Evolutionary conservation across 2,113 vertebrate species (phyloP), one percentile per base, ranked within the genome.

Genomic region (Poecilia latipinna): DNA sequence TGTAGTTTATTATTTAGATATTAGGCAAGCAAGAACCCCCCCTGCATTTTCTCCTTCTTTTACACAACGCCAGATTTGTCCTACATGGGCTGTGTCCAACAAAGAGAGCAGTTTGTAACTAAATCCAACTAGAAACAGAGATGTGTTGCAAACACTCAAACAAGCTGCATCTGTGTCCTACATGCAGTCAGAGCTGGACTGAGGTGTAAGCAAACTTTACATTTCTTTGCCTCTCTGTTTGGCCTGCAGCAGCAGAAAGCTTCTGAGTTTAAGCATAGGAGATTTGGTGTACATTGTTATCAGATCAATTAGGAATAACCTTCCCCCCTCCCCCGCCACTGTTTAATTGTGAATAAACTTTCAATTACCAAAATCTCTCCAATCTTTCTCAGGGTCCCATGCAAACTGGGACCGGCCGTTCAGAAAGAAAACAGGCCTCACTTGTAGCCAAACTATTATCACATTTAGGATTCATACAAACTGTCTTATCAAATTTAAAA

Each of bases 281-380:
- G 12, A 39, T 39, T 39, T 12, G 12, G 10, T 44, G 12, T 44
- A 44, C 15, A 44, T 44, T 44, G 42, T 17, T 15, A 44, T 44
- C 15, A 17, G 42, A 44, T 44, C 42, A 44, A 44, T 44, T 15
- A 44, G 42, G 12, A 44, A 4, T 44, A 44, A 44, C 3, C 3
- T 17, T 4, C 3, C 3, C 1, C 11, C n/a, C n/a, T n/a, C n/a
- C n/a, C n/a, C n/a, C n/a, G n/a, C n/a, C 0, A 44, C 42, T 44
- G 42, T 17, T 44, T 44, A 15, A 15, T 44, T 44, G 12, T 44
- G 15, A 44, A 17, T 15, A 44, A 44, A 44, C 42, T 15, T 44
- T 44, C 17, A 44, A 44, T 17, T 17, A 17, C 42, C 15, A 13
- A 44, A 44, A 15, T 44, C 42, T 44, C 42, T 44, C 42, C 42